phyloP scores from a whole-genome alignment of 2,888 invertebrate genomes.

The Dascillus cervinus region DNA sequence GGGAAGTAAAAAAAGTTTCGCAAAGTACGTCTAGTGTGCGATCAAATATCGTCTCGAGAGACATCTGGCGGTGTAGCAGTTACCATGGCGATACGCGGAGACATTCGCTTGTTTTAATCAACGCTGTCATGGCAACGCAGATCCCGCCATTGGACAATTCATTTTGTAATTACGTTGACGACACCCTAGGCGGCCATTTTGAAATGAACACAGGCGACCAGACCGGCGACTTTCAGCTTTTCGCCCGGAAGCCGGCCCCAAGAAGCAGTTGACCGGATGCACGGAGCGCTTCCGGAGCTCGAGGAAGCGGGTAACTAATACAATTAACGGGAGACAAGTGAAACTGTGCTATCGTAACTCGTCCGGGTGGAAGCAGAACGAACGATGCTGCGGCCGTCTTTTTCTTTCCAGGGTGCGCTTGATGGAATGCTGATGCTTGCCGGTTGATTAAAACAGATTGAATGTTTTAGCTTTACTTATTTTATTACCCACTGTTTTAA shows the following conservation, averaged over 20 bases:
- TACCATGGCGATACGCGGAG: slow-evolving; percentile 41
- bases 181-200: slow-evolving; percentile 48
- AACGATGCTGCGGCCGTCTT: slow-evolving; percentile 18
- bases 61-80: slow-evolving; percentile 38
- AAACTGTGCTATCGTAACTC: slow-evolving; percentile 46
- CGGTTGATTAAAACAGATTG: slow-evolving; percentile 45
- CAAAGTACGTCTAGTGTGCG: slow-evolving; percentile 24
- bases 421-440: slow-evolving; percentile 40
- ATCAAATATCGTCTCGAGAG: slow-evolving; percentile 27
- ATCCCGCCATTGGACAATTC: slow-evolving; percentile 47
- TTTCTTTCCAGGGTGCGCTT: slow-evolving; percentile 23
- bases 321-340: slow-evolving; percentile 47
- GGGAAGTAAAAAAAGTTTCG: slow-evolving; percentile 32
- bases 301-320: slow-evolving; percentile 44
- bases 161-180: slow-evolving; percentile 48
- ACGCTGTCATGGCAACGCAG: slow-evolving; percentile 46
- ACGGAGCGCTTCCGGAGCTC: slow-evolving; percentile 26
- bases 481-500: slow-evolving; percentile 19
- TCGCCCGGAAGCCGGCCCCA: slow-evolving; percentile 23
- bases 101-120: slow-evolving; percentile 46
- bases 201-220: slow-evolving; percentile 41
- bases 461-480: slow-evolving; percentile 41
- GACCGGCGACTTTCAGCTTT: slow-evolving; percentile 23
- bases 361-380: slow-evolving; percentile 27
- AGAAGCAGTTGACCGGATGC: slow-evolving; percentile 21